A percentile compares a stretch with the other conserved stretches of the same genome.
Conservation (phyloP, 2,113 vertebrate species). For the Epinephelus moara region DNA sequence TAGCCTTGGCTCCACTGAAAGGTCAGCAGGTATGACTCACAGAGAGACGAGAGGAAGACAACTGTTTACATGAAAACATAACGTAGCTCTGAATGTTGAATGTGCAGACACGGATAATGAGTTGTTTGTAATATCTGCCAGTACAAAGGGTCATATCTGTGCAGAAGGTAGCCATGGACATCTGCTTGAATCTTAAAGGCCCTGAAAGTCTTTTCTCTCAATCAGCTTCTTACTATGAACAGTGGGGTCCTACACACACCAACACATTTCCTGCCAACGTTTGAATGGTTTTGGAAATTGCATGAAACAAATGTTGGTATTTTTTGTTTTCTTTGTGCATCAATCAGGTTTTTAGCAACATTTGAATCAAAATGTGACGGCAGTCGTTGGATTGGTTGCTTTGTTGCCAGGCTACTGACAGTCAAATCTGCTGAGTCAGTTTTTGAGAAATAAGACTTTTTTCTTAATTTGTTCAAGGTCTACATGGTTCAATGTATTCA, state of each 20-base stretch:
- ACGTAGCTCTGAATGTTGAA: neutral
- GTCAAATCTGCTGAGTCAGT: neutral
- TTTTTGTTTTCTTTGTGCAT: neutral
- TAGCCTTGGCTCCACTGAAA: conserved; percentile 61
- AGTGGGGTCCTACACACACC: neutral
- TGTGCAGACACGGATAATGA: conserved; percentile 18
- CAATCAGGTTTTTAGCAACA: neutral
- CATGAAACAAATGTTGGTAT: neutral
- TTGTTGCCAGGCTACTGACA: neutral
- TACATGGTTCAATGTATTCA: too few species aligned
- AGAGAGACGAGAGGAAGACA: conserved; percentile 40
- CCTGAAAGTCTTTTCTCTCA: neutral
- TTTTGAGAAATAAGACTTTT: neutral
- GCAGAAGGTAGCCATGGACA: neutral
- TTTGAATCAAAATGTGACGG: too few species aligned
- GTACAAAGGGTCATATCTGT: neutral
- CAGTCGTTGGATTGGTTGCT: too few species aligned
- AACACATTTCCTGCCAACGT: neutral
- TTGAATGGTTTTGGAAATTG: neutral
- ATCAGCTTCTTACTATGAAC: neutral
- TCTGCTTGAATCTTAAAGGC: neutral
- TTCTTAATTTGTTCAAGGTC: too few species aligned
- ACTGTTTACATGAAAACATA: conserved; percentile 39
- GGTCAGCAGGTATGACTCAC: conserved; percentile 73
- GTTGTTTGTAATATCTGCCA: conserved; percentile 16